Percentiles rank a stretch among this genome's conserved stretches.
These are phyloP conservation scores for Crotalus helleri DNA, from an alignment of 2,113 vertebrate genomes.

Conservation along the genomic window DNA sequence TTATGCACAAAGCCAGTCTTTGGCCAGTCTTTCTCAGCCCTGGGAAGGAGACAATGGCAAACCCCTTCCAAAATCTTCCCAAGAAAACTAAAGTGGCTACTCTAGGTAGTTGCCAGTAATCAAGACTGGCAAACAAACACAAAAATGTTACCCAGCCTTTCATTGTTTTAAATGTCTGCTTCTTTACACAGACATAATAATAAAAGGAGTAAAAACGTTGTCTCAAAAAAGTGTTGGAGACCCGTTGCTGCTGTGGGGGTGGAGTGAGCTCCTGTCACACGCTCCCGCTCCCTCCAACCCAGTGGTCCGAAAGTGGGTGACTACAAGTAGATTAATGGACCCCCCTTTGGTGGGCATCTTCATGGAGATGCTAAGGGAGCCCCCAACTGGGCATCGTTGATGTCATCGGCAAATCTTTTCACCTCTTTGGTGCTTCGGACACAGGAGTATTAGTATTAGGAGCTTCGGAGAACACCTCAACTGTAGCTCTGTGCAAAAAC, in stretches of 20 bases:
- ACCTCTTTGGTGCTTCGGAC: neutral
- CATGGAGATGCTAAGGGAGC: neutral
- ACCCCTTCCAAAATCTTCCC: neutral
- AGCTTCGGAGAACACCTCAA: neutral
- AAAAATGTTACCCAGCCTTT: neutral
- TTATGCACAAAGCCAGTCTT: neutral
- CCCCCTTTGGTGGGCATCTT: neutral
- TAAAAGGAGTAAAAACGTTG: neutral
- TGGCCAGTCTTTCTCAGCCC: neutral
- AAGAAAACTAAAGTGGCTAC: neutral
- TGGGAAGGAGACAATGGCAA: neutral
- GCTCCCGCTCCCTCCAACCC: neutral
- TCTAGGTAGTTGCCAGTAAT: neutral
- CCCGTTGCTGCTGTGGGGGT: neutral
- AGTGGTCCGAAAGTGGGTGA: neutral
- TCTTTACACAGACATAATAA: neutral
- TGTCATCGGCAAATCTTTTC: neutral
- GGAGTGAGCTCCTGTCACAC: neutral
- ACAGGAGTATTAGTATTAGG: neutral
- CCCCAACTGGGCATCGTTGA: neutral
- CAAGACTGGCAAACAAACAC: neutral
- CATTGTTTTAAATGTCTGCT: neutral
- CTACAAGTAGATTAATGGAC: neutral
- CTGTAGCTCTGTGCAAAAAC: constrained; percentile 13
- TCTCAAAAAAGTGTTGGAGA: neutral